Evolutionary conservation across 53 echinoderm and acorn worm species (phyloP).

Genomic region (Luidia sarsii): DNA sequence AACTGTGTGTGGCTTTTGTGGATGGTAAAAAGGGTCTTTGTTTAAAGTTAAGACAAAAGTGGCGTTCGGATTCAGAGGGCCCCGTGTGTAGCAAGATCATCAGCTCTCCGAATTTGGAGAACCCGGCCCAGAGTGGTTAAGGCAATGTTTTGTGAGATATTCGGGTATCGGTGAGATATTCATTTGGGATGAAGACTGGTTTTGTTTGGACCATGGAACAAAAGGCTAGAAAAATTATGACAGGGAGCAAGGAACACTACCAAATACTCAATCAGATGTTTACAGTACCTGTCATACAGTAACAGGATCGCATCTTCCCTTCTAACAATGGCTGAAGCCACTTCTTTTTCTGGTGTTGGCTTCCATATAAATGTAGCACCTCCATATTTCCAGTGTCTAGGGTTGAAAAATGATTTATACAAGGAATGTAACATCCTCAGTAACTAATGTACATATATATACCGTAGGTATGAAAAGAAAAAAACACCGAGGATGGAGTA

Average conservation of each 20-base stretch:
- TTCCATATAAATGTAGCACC: slow-evolving; percentile 85
- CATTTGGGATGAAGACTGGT: background rate
- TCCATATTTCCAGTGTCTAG: slow-evolving; percentile 99
- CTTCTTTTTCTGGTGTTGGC: slow-evolving; percentile 73
- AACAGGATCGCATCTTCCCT: slow-evolving; percentile 85
- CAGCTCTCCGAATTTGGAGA: too few species aligned
- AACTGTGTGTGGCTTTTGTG: too few species aligned
- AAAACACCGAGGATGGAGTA: too few species aligned
- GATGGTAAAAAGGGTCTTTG: too few species aligned
- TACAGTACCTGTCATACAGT: slow-evolving; percentile 85
- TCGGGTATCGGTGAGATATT: background rate
- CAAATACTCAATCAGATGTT: background rate
- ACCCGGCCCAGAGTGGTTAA: background rate
- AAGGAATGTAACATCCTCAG: too few species aligned
- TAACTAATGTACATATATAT: too few species aligned
- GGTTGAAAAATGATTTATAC: background rate
- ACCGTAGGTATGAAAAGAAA: too few species aligned
- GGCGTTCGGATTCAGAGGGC: too few species aligned
- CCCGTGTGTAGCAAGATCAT: too few species aligned
- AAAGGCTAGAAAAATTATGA: background rate
- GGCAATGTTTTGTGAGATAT: background rate
- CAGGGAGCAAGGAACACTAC: background rate
- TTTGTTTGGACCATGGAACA: background rate
- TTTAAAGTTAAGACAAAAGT: too few species aligned
- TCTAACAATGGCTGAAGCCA: slow-evolving; percentile 92